A percentile compares a stretch with the other conserved stretches of the same genome.
Conservation (phyloP, 2,797 vertebrate species). For the Lacerta bilineata region DNA sequence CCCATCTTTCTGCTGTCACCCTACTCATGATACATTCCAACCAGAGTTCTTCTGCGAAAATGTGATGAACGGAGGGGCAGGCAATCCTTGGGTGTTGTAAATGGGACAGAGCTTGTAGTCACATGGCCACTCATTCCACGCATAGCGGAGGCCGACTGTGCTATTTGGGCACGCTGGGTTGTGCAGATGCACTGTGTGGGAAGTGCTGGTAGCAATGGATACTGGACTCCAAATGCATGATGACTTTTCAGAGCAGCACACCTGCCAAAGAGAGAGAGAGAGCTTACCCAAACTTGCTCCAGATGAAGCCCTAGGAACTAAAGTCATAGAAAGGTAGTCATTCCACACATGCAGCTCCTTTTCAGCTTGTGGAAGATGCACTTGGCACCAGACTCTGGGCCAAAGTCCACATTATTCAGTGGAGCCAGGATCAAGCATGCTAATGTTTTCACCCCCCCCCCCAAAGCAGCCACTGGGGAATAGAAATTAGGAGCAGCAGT, state of each 20-base stretch:
- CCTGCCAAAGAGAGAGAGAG: conserved; percentile 63
- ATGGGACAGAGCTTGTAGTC: conserved; percentile 87
- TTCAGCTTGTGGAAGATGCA: background rate
- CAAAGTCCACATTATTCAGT: background rate
- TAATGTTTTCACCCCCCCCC: background rate
- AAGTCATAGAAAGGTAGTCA: background rate
- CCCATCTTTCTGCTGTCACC: background rate
- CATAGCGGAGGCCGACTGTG: conserved; percentile 84
- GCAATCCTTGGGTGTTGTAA: conserved; percentile 83
- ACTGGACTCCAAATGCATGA: conserved; percentile 79
- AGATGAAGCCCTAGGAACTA: background rate
- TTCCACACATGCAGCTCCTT: background rate
- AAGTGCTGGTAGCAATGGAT: conserved; percentile 59
- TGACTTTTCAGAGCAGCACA: conserved; percentile 76
- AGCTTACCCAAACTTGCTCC: background rate
- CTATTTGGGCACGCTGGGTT: conserved; percentile 58
- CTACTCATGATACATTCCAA: conserved; percentile 4
- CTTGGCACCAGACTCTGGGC: background rate
- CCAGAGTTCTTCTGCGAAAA: conserved; percentile 11
- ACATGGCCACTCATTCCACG: conserved; percentile 93
- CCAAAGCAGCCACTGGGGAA: background rate
- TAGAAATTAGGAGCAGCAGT: background rate
- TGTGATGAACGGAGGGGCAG: conserved; percentile 86
- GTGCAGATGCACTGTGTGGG: conserved; percentile 71
- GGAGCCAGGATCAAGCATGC: background rate